These are phyloP conservation scores for Hirundo rustica DNA, from an alignment of 2,797 vertebrate species.

Conservation along the genomic window DNA sequence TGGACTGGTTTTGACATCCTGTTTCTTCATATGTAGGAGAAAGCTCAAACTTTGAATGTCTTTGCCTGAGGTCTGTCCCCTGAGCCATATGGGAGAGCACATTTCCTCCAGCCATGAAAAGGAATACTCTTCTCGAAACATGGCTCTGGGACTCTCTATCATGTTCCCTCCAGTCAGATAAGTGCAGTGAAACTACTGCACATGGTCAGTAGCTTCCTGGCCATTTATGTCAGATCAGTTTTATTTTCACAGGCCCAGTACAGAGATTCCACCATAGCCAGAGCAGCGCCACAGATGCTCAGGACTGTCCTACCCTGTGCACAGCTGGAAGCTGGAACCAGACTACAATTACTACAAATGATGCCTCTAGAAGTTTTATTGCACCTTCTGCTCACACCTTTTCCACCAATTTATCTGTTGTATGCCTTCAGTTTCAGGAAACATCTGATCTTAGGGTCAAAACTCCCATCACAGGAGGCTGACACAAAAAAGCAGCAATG, in stretches of 20 bases:
- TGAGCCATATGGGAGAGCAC: rapidly evolving
- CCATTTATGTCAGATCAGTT: rapidly evolving
- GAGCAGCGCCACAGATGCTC: not conserved
- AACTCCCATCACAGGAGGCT: not conserved
- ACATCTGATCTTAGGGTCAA: not conserved
- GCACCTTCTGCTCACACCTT: not conserved
- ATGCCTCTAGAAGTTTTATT: not conserved
- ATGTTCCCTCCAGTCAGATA: not conserved
- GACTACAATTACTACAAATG: not conserved
- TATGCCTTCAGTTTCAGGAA: not conserved
- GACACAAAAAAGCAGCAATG: not conserved
- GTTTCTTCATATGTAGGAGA: not conserved
- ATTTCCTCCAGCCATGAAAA: rapidly evolving
- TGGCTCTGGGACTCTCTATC: rapidly evolving
- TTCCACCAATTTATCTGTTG: not conserved
- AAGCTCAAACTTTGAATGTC: not conserved
- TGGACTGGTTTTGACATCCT: not conserved
- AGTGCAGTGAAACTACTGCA: not conserved
- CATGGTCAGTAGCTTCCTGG: not conserved
- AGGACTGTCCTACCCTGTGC: not conserved
- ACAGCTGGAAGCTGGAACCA: not conserved
- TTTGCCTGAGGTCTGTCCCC: not conserved
- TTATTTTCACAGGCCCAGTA: not conserved
- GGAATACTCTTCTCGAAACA: not conserved
- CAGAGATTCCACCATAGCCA: not conserved